Evolutionary conservation across 2,888 invertebrate species (phyloP).

Genomic region (Dicyrtoma fusca): DNA sequence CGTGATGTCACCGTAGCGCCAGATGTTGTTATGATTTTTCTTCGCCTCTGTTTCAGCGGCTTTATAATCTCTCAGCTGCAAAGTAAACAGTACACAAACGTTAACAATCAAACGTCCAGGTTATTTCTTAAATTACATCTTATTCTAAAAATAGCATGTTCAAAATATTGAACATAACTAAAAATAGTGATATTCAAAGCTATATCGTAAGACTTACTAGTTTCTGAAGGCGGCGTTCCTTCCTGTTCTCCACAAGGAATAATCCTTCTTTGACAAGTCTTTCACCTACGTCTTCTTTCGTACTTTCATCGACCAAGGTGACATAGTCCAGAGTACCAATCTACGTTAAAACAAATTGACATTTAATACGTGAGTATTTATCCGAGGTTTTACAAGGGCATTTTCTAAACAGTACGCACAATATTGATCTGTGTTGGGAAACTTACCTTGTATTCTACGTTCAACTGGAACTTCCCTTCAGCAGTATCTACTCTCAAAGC

Average conservation of each 20-base stretch:
- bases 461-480: slow-evolving; percentile 78
- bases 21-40: slow-evolving; percentile 83
- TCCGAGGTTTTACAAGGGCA: neutral
- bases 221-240: slow-evolving; percentile 79
- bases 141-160: neutral
- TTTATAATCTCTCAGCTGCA: slow-evolving; percentile 75
- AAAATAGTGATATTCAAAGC: neutral
- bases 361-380: slow-evolving; percentile 43
- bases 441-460: slow-evolving; percentile 75
- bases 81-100: slow-evolving; percentile 25
- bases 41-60: slow-evolving; percentile 85
- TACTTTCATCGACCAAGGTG: slow-evolving; percentile 56
- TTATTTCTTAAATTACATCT: neutral
- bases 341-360: slow-evolving; percentile 36
- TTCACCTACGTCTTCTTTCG: slow-evolving; percentile 72
- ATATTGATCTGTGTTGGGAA: too few species aligned
- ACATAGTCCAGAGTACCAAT: slow-evolving; percentile 48
- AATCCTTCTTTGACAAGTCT: slow-evolving; percentile 83
- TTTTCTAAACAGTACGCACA: too few species aligned
- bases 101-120: neutral
- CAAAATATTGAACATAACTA: neutral
- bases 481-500: slow-evolving; percentile 69
- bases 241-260: slow-evolving; percentile 76
- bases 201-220: slow-evolving; percentile 65
- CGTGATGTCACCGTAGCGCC: slow-evolving; percentile 99